phyloP scores from a whole-genome alignment of 2,113 vertebrate species.

The Leucoraja erinaceus region DNA sequence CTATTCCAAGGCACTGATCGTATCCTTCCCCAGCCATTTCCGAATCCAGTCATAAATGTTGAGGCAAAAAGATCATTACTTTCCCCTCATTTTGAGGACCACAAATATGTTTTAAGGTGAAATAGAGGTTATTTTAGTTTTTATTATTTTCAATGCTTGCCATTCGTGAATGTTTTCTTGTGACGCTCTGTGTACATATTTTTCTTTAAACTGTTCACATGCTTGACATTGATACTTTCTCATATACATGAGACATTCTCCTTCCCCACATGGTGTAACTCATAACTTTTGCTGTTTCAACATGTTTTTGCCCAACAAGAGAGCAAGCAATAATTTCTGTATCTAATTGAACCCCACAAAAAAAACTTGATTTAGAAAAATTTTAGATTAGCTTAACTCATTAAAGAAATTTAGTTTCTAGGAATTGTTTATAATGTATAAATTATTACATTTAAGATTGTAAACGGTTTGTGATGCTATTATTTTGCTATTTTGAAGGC shows the following conservation, averaged over 20 bases:
- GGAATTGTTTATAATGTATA: not conserved
- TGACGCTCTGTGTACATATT: not conserved
- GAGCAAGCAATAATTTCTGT: not conserved
- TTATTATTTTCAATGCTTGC: not conserved
- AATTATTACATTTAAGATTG: not conserved
- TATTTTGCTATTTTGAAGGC: not conserved
- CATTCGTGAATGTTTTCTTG: not conserved
- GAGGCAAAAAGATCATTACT: constrained; percentile 4
- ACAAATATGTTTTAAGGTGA: constrained; percentile 29
- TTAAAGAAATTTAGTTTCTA: constrained; percentile 1
- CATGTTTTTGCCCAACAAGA: not conserved
- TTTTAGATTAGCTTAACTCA: not conserved
- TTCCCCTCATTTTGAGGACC: constrained; percentile 18
- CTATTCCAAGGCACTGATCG: constrained; percentile 98
- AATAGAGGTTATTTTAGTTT: constrained; percentile 2
- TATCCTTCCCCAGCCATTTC: constrained; percentile 77
- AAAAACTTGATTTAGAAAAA: not conserved
- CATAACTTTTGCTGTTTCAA: not conserved
- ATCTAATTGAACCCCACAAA: not conserved
- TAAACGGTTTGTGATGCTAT: not conserved
- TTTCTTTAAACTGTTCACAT: constrained; percentile 2
- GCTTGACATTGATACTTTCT: not conserved
- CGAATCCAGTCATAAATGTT: constrained; percentile 41
- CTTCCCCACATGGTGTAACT: not conserved
- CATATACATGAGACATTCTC: not conserved